Evolutionary conservation across 2,113 vertebrate species (phyloP).

Genomic region (Vulpes ferrilata): DNA sequence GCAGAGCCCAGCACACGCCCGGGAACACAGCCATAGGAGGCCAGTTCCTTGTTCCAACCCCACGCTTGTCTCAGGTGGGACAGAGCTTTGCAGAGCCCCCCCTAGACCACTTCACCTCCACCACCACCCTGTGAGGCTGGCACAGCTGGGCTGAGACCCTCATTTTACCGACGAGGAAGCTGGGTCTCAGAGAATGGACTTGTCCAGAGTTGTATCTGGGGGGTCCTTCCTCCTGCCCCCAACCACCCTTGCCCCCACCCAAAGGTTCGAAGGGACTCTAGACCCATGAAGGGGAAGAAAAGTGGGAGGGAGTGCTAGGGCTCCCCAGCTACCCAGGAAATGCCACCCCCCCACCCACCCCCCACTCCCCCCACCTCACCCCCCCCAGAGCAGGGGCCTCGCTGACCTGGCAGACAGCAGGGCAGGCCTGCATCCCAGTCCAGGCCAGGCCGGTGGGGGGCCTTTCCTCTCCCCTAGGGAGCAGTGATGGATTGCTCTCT

Average conservation of each 20-base stretch:
- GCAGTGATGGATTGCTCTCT: slow-evolving; percentile 42
- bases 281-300: background rate
- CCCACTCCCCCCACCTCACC: too few species aligned
- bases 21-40: background rate
- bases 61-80: too few species aligned
- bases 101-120: background rate
- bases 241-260: background rate
- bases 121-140: rapidly evolving
- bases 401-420: background rate
- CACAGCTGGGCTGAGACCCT: background rate
- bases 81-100: background rate
- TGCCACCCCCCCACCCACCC: too few species aligned
- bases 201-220: background rate
- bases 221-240: background rate
- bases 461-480: background rate
- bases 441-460: background rate
- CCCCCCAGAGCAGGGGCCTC: background rate
- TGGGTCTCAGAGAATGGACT: background rate
- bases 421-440: background rate
- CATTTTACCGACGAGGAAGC: background rate
- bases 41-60: background rate
- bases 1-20: background rate
- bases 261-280: background rate
- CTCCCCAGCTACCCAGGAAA: background rate
- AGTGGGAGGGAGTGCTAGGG: background rate